Evolutionary conservation across 2,797 vertebrate genomes (phyloP).

Genomic region (Iguana delicatissima): DNA sequence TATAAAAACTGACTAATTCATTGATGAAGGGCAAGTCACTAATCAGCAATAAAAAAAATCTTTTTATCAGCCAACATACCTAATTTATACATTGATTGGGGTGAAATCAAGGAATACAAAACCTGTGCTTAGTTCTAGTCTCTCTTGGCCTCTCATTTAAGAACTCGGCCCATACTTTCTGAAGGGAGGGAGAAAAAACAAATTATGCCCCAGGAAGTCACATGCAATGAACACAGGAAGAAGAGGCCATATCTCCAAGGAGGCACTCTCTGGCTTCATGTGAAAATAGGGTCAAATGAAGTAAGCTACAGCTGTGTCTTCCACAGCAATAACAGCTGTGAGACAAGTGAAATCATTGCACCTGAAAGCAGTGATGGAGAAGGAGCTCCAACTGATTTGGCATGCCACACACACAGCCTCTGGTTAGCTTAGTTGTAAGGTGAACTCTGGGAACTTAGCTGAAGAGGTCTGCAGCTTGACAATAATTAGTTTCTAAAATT

Average conservation of each 20-base stretch:
- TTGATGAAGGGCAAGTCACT: background rate
- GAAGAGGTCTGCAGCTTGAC: background rate
- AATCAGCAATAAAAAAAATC: background rate
- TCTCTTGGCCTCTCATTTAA: background rate
- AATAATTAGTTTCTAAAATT: background rate
- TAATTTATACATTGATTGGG: background rate
- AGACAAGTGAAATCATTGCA: conserved; percentile 56
- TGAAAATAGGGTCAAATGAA: background rate
- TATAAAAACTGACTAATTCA: background rate
- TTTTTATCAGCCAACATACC: background rate
- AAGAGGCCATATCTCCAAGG: conserved; percentile 24
- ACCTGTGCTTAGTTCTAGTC: background rate
- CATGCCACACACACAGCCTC: conserved; percentile 2
- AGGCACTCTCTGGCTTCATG: background rate
- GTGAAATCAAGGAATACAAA: background rate
- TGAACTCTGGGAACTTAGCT: background rate
- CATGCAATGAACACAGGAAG: conserved; percentile 12
- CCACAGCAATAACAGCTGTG: conserved; percentile 24
- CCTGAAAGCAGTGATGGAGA: conserved; percentile 55
- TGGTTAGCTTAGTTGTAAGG: background rate
- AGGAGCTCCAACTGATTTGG: conserved; percentile 63
- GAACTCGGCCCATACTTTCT: background rate
- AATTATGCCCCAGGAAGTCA: background rate
- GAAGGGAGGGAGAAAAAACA: background rate
- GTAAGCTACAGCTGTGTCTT: conserved; percentile 20